These are phyloP conservation scores for Tribolium castaneum DNA, from an alignment of 1,140 invertebrate species.

Conservation along the genomic window DNA sequence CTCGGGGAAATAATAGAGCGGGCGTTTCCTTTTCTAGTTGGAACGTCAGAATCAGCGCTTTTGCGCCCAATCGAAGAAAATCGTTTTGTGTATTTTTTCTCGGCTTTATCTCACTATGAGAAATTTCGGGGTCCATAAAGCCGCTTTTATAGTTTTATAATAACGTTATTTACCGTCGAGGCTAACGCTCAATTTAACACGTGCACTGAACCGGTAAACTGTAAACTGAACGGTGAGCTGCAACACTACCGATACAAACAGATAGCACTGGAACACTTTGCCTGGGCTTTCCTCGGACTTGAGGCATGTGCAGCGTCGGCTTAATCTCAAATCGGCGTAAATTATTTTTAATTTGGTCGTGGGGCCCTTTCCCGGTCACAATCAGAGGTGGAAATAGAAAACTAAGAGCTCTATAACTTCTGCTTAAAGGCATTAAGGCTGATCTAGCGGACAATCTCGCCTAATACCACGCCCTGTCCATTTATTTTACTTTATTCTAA, in stretches of 20 bases:
- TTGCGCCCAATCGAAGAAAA: not conserved
- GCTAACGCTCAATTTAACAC: conserved; percentile 38
- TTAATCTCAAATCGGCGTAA: conserved; percentile 18
- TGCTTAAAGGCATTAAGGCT: conserved; percentile 46
- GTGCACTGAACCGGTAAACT: conserved; percentile 40
- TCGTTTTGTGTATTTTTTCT: conserved; percentile 12
- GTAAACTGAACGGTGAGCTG: conserved; percentile 35
- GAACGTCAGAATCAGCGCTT: too few species aligned
- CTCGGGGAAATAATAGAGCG: not conserved
- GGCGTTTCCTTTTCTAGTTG: not conserved
- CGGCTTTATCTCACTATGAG: conserved; percentile 25
- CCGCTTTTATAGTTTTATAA: conserved; percentile 42
- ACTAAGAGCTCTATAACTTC: conserved; percentile 49
- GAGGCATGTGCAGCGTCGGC: not conserved
- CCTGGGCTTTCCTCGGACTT: not conserved
- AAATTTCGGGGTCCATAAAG: conserved; percentile 40
- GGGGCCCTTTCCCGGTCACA: not conserved
- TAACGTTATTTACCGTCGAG: conserved; percentile 39
- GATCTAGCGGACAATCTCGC: conserved; percentile 50
- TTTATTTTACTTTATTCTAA: conserved; percentile 44
- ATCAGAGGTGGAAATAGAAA: conserved; percentile 47
- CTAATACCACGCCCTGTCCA: conserved; percentile 38
- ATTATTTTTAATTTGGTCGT: conserved; percentile 30
- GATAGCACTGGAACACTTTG: not conserved
- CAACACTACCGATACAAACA: conserved; percentile 26